phyloP scores from a whole-genome alignment of 1,140 invertebrate species.

The Drosophila subobscura region DNA sequence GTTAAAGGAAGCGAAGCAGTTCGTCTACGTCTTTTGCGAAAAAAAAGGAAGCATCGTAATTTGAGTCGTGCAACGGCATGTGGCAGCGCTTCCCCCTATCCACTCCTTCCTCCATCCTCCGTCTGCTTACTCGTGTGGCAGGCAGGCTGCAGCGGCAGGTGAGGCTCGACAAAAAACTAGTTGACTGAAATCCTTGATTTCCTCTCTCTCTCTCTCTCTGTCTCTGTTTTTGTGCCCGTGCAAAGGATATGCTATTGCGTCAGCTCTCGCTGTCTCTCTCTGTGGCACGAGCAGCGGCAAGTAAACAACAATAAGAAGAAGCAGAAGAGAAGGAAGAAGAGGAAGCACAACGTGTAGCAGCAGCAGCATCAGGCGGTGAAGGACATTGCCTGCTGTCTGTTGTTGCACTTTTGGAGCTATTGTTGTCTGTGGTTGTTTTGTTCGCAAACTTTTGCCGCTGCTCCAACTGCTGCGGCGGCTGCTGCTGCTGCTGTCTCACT shows the following conservation, averaged over 20 bases:
- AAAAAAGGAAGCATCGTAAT: slow-evolving; percentile 57
- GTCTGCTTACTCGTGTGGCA: slow-evolving; percentile 3
- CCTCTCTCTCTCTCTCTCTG: slow-evolving; percentile 34
- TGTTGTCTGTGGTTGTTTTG: slow-evolving; percentile 11
- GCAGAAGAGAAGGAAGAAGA: slow-evolving; percentile 6
- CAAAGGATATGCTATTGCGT: slow-evolving; percentile 24
- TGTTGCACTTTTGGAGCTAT: too few relatives aligned
- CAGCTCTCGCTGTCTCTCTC: background rate
- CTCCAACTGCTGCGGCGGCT: slow-evolving; percentile 23
- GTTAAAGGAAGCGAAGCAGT: slow-evolving; percentile 7
- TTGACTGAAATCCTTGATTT: slow-evolving; percentile 50
- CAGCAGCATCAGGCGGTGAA: background rate
- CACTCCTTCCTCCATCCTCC: background rate
- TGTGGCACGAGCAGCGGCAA: slow-evolving; percentile 49
- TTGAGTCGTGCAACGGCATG: slow-evolving; percentile 70
- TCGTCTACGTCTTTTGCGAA: background rate
- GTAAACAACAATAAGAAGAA: slow-evolving; percentile 2
- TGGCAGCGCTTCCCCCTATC: slow-evolving; percentile 30
- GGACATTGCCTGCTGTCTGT: too few relatives aligned
- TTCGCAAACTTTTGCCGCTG: slow-evolving; percentile 33
- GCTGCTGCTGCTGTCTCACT: slow-evolving; percentile 21
- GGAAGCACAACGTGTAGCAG: background rate
- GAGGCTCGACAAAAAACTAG: slow-evolving; percentile 37
- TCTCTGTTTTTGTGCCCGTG: background rate
- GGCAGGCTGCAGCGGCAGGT: slow-evolving; percentile 23